Base-by-base conservation (phyloP, 2,888 invertebrate species). In the Macaria notata region DNA sequence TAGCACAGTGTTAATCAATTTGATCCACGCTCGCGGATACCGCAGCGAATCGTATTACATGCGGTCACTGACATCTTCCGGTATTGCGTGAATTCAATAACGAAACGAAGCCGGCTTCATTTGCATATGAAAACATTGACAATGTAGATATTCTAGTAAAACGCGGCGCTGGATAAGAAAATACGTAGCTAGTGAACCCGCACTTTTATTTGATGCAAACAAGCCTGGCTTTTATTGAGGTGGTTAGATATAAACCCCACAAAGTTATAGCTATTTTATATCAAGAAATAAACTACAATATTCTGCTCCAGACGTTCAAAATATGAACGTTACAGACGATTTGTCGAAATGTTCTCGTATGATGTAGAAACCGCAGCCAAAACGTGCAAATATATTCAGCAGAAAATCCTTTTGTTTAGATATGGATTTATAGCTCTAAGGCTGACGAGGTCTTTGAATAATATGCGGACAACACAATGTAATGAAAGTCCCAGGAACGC, bases 21-120 rank as follows among this genome's bases (percentile, higher is more conserved):
- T 84, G 81, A 78, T 79, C 79, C 78, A 78, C 79, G 76, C 76
- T 78, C 69, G 77, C 74, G 83, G 78, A 86, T 80, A 85, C 82
- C 84, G 74, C 80, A 80, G 64, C 82, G 84, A 85, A 84, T 86
- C 82, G 69, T 69, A 79, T 86, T 86, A 86, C 85, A 73, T 80
- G 81, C 84, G 84, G 86, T 84, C 86, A 84, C 80, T 85, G 84
- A 82, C 86, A 80, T 84, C 78, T 81, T 83, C 79, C 80, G 78
- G 78, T 79, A 74, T 83, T 84, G 79, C 81, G 79, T 81, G 75
- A 74, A 80, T 78, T 78, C 75, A 75, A 75, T 76, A 75, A 73
- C 70, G 67, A 60, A 75, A 73, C 70, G 67, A 60, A 59, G 50
- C 46, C 39, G 31, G 50, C 38, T 49, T 60, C 56, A 58, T 58